Percentiles rank a stretch among this genome's conserved stretches.
Evolutionary conservation across 1,140 invertebrate species (phyloP).

Genomic region (Zelostemma sp.): DNA sequence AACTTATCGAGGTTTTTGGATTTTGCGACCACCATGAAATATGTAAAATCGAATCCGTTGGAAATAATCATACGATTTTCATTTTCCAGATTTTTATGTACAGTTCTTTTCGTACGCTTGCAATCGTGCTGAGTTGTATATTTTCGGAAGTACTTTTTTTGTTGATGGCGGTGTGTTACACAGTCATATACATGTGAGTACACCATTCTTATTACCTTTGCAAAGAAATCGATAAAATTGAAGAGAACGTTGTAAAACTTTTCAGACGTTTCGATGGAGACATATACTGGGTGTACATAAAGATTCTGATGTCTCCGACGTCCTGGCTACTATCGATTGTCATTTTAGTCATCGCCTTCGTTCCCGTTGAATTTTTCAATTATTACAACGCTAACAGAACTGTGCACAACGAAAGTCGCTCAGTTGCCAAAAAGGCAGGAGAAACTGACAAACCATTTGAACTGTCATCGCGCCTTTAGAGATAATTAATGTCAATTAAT

Average conservation of each 20-base stretch:
- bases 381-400: slow-evolving; percentile 50
- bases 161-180: slow-evolving; percentile 73
- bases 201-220: slow-evolving; percentile 12
- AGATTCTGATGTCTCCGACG: slow-evolving; percentile 71
- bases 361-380: slow-evolving; percentile 73
- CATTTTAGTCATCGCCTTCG: slow-evolving; percentile 70
- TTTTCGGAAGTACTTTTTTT: slow-evolving; percentile 75
- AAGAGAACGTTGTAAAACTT: slow-evolving; percentile 18
- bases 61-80: too few relatives aligned
- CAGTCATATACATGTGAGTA: slow-evolving; percentile 74
- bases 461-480: too few relatives aligned
- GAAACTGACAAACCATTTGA: too few relatives aligned
- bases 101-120: slow-evolving; percentile 75
- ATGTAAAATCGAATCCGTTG: too few relatives aligned
- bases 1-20: too few relatives aligned
- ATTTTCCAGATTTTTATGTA: slow-evolving; percentile 74
- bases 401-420: too few relatives aligned
- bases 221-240: slow-evolving; percentile 1
- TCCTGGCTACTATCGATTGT: slow-evolving; percentile 76
- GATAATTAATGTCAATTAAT: too few relatives aligned
- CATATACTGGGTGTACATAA: slow-evolving; percentile 74
- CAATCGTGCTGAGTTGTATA: slow-evolving; percentile 72
- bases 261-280: slow-evolving; percentile 74
- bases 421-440: too few relatives aligned
- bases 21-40: too few relatives aligned